Base-by-base conservation (phyloP, 2,113 vertebrate genomes). In the Thinocorus orbignyianus region DNA sequence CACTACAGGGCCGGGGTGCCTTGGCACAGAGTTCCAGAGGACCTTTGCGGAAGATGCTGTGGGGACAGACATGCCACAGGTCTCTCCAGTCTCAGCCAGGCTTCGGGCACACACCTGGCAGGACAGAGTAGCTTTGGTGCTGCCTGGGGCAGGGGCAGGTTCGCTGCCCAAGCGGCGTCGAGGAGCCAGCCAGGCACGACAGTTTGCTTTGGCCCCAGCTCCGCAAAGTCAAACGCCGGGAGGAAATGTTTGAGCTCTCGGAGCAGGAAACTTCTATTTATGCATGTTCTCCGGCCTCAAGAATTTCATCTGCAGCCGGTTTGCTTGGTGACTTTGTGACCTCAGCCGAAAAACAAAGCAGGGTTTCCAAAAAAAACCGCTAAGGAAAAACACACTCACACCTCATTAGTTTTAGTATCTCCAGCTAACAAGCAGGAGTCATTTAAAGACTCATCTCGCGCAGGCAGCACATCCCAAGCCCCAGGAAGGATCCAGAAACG, bases 241-340 rank as follows among this genome's bases (percentile, higher is more conserved):
- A 97, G 96, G 97, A 97, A 97, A 95, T 89, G 85, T 96, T 93
- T 95, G 85, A 96, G 92, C 77, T 95, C 92, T 94, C 41, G 1
- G 73, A 95, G 92, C 96, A 97, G 96, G 96, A 97, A 97, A 90
- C 82, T 94, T 95, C 91, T 96, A 97, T 97, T 97, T 97, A 93
- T 89, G 87, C 93, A 60, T 88, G 81, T 96, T 96, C 96, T 93
- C 93, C 46, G 13, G 95, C 88, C 95, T 94, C 91, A 51, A 95
- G 91, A 97, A 96, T 92, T 97, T 94, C 96, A 92, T 97, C 85
- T 95, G 94, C 71, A 94, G 88, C 88, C 91, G 13, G 79, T 95
- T 97, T 83, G 60, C 82, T 93, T 9, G 10, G 73, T 95, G 93
- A 96, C 95, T 97, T 93, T 6, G 13, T 96, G 95, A 97, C 96